Evolutionary conservation across 2,888 invertebrate species (phyloP).

Genomic region (Agrenia bidenticulata): DNA sequence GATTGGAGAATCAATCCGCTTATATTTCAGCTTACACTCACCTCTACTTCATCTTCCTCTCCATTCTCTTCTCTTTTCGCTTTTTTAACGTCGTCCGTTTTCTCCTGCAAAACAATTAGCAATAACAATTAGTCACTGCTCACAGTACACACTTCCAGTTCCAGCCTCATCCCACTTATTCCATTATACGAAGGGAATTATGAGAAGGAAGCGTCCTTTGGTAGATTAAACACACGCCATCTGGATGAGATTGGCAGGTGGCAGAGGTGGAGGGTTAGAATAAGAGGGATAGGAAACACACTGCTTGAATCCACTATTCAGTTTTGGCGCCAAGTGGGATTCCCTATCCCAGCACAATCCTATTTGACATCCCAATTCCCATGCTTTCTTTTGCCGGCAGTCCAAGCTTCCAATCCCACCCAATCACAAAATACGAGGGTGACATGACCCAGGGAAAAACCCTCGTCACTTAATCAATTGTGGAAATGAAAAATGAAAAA

Average conservation of each 20-base stretch:
- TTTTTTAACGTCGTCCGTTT: constrained; percentile 73
- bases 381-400: no score
- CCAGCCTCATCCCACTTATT: no score
- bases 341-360: no score
- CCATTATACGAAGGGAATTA: no score
- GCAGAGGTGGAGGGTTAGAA: background rate
- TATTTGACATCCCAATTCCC: no score
- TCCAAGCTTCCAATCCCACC: background rate
- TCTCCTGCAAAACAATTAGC: constrained; percentile 61
- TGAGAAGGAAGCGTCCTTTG: background rate
- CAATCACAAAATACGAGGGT: background rate
- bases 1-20: background rate
- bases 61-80: constrained; percentile 79
- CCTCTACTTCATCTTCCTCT: constrained; percentile 67
- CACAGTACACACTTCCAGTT: background rate
- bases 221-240: background rate
- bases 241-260: background rate
- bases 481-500: background rate
- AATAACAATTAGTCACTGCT: background rate
- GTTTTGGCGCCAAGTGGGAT: constrained; percentile 3
- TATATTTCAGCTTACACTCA: background rate
- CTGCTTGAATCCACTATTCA: background rate
- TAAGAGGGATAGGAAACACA: background rate
- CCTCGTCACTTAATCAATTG: background rate
- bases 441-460: background rate